Base-by-base conservation (phyloP, 2,113 vertebrate species). In the Tenrec ecaudatus region DNA sequence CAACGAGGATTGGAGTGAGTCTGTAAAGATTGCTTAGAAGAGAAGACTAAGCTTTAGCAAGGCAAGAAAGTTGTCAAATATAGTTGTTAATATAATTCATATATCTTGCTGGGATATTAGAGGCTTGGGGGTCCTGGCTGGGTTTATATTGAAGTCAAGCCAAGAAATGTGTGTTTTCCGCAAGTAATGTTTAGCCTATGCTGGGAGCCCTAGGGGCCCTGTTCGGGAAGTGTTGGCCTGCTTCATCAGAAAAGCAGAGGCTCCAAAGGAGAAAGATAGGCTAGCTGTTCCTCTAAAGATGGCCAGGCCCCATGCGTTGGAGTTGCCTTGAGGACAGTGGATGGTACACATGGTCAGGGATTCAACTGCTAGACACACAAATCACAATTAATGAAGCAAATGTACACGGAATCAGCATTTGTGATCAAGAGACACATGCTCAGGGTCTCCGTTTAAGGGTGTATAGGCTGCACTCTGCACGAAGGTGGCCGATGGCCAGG, bases 101-200 rank as follows among this genome's bases (percentile, higher is more conserved):
- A 62, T 47, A 71, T 82, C 77, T 47, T 71, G 80, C 19, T 96
- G 71, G 53, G 43, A 66, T 88, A 76, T 58, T 79, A 92, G 81
- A 89, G 83, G 82, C 53, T 69, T 86, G 43, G n/a, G n/a, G n/a
- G 14, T 96, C 43, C 68, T 82, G 29, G 81, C 83, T 88, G 82
- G 87, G 68, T 89, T 85, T 36, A 89, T 69, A 82, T 33, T 92
- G 62, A 88, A 95, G 43, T 47, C 38, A 73, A 87, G 81, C 53
- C 83, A 92, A 92, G 82, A 86, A 64, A 36, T 71, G 29, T 64
- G 43, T 82, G 31, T 79, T 92, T 93, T 96, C 68, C 38, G 78
- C 20, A 89, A 36, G 36, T 83, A 76, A 91, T 27, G 85, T 77
- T 90, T 73, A 88, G 90, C 80, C 93, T 90, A 93, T 78, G 86